Conservation (phyloP, 2,888 invertebrate genomes). For the Epinotia brunnichana region DNA sequence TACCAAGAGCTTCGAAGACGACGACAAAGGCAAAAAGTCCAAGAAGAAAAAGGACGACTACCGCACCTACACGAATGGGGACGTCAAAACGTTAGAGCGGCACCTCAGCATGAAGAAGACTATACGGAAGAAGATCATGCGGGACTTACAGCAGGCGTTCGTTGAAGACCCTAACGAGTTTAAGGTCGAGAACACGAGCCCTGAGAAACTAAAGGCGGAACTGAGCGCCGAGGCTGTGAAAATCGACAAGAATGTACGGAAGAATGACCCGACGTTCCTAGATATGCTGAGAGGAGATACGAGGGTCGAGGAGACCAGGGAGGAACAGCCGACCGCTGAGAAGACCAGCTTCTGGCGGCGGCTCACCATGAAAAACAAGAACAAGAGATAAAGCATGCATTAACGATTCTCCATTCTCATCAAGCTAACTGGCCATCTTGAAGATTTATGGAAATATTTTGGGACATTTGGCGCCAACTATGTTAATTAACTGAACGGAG, state of each 20-base stretch:
- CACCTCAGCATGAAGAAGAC: constrained; percentile 95
- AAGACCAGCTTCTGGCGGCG: constrained; percentile 88
- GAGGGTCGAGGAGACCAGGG: constrained; percentile 72
- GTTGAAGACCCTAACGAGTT: constrained; percentile 89
- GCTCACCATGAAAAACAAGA: constrained; percentile 87
- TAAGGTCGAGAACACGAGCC: constrained; percentile 87
- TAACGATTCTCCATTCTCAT: constrained; percentile 63
- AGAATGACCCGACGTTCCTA: constrained; percentile 85
- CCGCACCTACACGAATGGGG: constrained; percentile 86
- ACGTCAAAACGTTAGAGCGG: constrained; percentile 89
- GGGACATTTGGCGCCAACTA: constrained; percentile 15
- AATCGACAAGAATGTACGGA: constrained; percentile 82
- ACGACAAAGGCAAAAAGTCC: constrained; percentile 82
- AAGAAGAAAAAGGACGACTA: constrained; percentile 88
- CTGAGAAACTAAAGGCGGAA: constrained; percentile 87
- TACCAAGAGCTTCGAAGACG: constrained; percentile 75
- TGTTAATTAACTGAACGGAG: constrained; percentile 2
- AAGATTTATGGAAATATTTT: constrained; percentile 28
- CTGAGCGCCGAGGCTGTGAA: constrained; percentile 87
- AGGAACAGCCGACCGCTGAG: constrained; percentile 80
- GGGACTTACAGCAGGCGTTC: constrained; percentile 90
- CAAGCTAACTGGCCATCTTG: constrained; percentile 41
- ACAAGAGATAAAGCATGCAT: constrained; percentile 83
- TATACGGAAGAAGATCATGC: constrained; percentile 92
- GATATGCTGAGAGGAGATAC: constrained; percentile 87